Conservation (phyloP, 2,888 invertebrate genomes). For the Magallana nippona region DNA sequence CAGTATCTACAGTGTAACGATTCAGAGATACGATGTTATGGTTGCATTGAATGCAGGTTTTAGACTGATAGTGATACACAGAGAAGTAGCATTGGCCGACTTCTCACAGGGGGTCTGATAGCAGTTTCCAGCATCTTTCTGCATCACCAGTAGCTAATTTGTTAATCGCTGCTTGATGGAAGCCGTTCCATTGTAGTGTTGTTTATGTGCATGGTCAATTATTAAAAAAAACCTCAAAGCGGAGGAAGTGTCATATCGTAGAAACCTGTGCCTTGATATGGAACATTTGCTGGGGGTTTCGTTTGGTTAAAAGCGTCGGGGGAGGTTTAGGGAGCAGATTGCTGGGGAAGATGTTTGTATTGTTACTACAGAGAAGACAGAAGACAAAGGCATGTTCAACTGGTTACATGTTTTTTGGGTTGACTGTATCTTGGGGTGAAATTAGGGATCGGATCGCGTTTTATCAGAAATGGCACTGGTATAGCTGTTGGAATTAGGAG, state of each 20-base stretch:
- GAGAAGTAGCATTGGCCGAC: not conserved
- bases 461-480: too few relatives aligned
- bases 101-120: constrained; percentile 29
- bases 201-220: constrained; percentile 9
- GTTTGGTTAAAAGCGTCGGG: not conserved
- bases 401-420: not conserved
- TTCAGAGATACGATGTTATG: too few relatives aligned
- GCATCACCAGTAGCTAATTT: constrained; percentile 9
- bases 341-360: not conserved
- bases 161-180: constrained; percentile 8
- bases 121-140: constrained; percentile 5
- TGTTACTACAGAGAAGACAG: not conserved
- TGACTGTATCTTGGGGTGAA: not conserved
- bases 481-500: too few relatives aligned
- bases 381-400: constrained; percentile 1
- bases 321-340: constrained; percentile 13
- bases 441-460: not conserved
- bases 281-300: constrained; percentile 20
- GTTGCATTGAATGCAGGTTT: not conserved
- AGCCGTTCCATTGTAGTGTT: constrained; percentile 9
- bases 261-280: constrained; percentile 12
- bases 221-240: not conserved
- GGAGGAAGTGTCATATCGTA: constrained; percentile 22
- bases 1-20: too few relatives aligned
- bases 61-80: not conserved